phyloP scores from a whole-genome alignment of 2,113 vertebrate species.

The Thymallus thymallus region DNA sequence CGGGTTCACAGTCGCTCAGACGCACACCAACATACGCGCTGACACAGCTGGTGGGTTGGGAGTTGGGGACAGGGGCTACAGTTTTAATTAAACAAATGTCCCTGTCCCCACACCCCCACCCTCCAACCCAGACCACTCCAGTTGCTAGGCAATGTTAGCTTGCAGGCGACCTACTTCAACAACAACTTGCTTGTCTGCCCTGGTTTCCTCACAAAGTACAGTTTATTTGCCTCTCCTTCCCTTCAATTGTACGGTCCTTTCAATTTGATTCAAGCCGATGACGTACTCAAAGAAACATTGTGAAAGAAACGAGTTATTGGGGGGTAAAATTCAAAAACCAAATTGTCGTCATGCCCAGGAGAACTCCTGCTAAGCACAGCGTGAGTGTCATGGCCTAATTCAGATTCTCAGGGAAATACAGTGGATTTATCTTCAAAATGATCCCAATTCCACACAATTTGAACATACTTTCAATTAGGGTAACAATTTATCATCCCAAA shows the following conservation, averaged over 20 bases:
- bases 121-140: constrained; percentile 5
- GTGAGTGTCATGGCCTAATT: not conserved
- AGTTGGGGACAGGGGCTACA: not conserved
- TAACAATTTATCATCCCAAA: no score
- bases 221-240: not conserved
- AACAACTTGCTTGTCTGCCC: constrained; percentile 12
- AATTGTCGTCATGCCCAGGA: not conserved
- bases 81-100: constrained; percentile 11
- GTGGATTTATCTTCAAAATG: no score
- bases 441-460: not conserved
- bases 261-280: not conserved
- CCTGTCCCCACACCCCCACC: not conserved
- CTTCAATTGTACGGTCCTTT: not conserved
- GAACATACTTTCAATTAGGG: not conserved
- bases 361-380: not conserved
- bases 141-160: constrained; percentile 32
- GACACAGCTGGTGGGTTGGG: constrained; percentile 23
- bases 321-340: not conserved
- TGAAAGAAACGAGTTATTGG: not conserved
- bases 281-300: not conserved
- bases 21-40: constrained; percentile 8
- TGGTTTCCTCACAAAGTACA: constrained; percentile 5
- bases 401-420: not conserved
- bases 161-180: constrained; percentile 32
- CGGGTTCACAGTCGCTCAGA: not conserved